Conservation (phyloP, 2,888 invertebrate genomes). For the Vesta saturnalis region DNA sequence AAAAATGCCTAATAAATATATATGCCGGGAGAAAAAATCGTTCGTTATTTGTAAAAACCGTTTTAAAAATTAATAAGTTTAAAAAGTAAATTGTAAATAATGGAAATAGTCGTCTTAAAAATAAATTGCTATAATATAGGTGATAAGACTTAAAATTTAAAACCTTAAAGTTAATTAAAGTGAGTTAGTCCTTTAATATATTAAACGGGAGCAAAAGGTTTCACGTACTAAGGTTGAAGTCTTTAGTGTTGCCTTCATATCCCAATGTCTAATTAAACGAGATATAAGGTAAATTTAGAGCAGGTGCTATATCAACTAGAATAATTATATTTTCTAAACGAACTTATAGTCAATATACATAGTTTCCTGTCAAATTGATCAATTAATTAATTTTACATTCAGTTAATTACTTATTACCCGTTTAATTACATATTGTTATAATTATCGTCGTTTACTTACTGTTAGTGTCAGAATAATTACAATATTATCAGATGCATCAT, state of each 20-base stretch:
- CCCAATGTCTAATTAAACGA: constrained; percentile 10
- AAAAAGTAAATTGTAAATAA: too few species aligned
- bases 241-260: neutral
- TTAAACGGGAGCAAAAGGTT: neutral
- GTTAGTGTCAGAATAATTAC: too few species aligned
- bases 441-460: neutral
- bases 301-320: neutral
- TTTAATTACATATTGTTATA: neutral
- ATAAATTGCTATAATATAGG: neutral
- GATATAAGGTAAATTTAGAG: constrained; percentile 9
- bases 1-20: too few species aligned
- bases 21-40: too few species aligned
- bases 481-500: too few species aligned
- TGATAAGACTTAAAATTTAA: constrained; percentile 1
- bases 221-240: neutral
- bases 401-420: neutral
- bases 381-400: too few species aligned
- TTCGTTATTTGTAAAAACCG: too few species aligned
- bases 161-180: constrained; percentile 10
- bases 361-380: neutral
- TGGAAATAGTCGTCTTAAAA: neutral
- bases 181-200: constrained; percentile 10
- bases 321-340: constrained; percentile 6
- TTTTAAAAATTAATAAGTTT: too few species aligned
- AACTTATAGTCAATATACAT: neutral